Percentiles rank a stretch among this genome's conserved stretches.
Evolutionary conservation across 2,113 vertebrate genomes (phyloP).

Genomic region (Furnarius figulus): DNA sequence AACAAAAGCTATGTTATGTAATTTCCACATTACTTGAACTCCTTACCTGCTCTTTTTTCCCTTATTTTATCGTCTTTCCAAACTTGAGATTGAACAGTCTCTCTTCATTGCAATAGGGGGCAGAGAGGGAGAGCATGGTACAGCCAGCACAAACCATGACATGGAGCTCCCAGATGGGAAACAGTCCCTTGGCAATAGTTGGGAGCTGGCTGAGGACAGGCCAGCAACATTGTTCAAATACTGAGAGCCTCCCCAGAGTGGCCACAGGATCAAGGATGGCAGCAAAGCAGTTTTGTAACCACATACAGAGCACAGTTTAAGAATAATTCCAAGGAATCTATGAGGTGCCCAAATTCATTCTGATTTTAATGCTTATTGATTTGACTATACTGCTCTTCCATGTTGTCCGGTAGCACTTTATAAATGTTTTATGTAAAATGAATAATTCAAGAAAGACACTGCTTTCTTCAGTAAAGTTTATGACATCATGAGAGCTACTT

Average conservation of each 20-base stretch:
- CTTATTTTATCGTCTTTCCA: not conserved
- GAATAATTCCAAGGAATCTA: not conserved
- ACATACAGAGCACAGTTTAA: not conserved
- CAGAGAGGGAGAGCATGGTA: fast-evolving
- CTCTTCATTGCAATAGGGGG: not conserved
- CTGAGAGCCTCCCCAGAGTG: not conserved
- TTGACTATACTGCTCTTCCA: constrained; percentile 10
- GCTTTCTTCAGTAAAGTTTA: constrained; percentile 46
- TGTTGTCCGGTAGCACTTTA: constrained; percentile 37
- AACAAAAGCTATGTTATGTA: not conserved
- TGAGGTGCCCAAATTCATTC: not conserved
- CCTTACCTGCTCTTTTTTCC: not conserved
- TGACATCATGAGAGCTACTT: constrained; percentile 57
- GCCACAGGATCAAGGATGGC: not conserved
- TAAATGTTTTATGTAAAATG: constrained; percentile 64
- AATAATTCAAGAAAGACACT: constrained; percentile 50
- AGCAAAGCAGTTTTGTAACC: not conserved
- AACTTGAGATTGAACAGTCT: not conserved
- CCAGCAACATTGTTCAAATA: not conserved
- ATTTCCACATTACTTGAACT: not conserved
- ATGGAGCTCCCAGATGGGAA: not conserved
- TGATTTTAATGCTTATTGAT: constrained; percentile 56
- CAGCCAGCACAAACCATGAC: not conserved
- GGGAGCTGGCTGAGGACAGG: not conserved
- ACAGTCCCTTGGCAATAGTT: not conserved